These are phyloP conservation scores for Pocota personata DNA, from an alignment of 2,888 invertebrate genomes.

Conservation along the genomic window DNA sequence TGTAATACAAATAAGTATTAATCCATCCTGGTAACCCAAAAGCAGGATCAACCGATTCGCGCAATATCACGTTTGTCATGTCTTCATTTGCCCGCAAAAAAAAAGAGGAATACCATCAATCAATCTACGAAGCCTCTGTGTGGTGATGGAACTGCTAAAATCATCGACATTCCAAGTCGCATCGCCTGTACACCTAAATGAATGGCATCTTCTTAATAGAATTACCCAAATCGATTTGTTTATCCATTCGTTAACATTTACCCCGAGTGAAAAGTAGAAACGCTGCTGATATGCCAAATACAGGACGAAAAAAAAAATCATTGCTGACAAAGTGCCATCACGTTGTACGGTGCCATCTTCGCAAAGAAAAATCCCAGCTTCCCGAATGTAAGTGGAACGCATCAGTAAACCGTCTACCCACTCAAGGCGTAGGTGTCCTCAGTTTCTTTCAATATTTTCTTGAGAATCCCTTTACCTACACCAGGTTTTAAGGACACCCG, in stretches of 20 bases:
- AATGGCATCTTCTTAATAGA: slow-evolving; percentile 40
- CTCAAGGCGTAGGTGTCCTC: background rate
- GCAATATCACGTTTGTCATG: slow-evolving; percentile 7
- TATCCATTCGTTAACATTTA: slow-evolving; percentile 46
- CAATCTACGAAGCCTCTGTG: slow-evolving; percentile 7
- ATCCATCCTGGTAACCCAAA: background rate
- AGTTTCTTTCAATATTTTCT: slow-evolving; percentile 1
- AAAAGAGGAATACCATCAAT: slow-evolving; percentile 15
- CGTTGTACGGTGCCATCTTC: background rate
- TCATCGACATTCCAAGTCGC: background rate
- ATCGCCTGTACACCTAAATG: slow-evolving; percentile 9
- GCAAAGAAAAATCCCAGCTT: background rate
- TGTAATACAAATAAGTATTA: slow-evolving; percentile 15
- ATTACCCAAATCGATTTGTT: slow-evolving; percentile 61
- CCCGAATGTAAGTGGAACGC: background rate
- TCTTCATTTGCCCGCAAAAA: background rate
- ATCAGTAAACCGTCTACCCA: background rate
- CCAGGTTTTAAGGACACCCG: background rate
- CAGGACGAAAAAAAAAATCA: background rate
- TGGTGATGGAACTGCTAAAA: background rate
- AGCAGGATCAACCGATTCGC: background rate
- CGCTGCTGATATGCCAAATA: background rate
- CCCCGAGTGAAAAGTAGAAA: background rate
- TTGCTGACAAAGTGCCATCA: slow-evolving; percentile 28
- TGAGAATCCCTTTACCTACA: background rate